Conservation (phyloP, 1,140 invertebrate species). For the Periplaneta americana region DNA sequence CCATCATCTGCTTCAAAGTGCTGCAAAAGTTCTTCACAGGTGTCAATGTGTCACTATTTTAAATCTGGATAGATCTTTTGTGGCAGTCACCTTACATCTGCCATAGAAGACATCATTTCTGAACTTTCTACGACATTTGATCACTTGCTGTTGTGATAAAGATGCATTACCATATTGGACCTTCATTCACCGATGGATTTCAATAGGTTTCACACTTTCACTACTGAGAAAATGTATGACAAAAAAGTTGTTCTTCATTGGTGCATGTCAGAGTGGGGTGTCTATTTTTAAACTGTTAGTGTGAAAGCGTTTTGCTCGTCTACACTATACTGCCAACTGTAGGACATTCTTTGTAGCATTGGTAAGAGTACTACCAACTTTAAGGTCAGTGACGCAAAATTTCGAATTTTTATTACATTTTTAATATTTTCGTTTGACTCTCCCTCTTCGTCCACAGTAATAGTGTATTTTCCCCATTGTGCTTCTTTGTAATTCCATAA, state of each 20-base stretch:
- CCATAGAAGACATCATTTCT: too few species aligned
- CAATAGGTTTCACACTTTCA: slow-evolving; percentile 14
- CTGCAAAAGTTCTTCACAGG: not conserved
- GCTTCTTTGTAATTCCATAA: too few species aligned
- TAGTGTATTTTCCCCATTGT: too few species aligned
- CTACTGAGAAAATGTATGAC: slow-evolving; percentile 13
- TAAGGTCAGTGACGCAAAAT: too few species aligned
- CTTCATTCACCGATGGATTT: slow-evolving; percentile 15
- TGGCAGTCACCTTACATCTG: not conserved
- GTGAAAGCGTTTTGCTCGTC: too few species aligned
- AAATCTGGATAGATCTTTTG: not conserved
- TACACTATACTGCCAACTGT: too few species aligned
- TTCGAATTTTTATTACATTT: too few species aligned
- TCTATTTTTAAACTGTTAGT: slow-evolving; percentile 9
- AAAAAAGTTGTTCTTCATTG: slow-evolving; percentile 14
- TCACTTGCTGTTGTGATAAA: slow-evolving; percentile 10
- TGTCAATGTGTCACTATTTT: not conserved
- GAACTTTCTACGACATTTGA: not conserved
- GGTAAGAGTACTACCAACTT: too few species aligned
- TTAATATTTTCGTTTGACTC: too few species aligned
- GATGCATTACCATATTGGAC: slow-evolving; percentile 7
- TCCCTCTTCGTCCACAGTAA: too few species aligned
- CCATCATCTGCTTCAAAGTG: not conserved
- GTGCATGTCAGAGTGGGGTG: slow-evolving; percentile 1
- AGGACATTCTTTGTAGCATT: too few species aligned